phyloP scores from a whole-genome alignment of 2,797 vertebrate species.

The Anisognathus igniventris region DNA sequence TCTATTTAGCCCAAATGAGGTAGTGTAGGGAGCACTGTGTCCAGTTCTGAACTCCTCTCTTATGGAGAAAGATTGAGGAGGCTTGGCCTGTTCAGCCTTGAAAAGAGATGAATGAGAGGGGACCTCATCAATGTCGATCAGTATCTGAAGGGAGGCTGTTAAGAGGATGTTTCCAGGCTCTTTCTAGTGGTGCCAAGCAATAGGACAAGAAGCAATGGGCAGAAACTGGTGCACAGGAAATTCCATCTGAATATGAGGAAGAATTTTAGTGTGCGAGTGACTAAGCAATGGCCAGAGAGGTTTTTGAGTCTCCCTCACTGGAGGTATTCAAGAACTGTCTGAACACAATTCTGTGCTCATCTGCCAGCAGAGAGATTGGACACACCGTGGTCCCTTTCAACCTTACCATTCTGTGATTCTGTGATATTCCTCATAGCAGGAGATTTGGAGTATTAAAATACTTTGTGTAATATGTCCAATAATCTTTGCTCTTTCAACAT shows the following conservation, averaged over 20 bases:
- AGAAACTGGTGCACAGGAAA: not conserved
- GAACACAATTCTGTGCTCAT: not conserved
- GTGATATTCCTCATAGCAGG: not conserved
- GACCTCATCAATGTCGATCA: accelerated
- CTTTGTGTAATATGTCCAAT: not conserved
- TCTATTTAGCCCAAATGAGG: not conserved
- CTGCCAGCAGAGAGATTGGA: not conserved
- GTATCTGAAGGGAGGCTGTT: not conserved
- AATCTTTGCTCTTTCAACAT: not conserved
- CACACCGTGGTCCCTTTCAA: not conserved
- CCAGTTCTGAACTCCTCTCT: not conserved
- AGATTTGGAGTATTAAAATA: not conserved
- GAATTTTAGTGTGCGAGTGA: accelerated
- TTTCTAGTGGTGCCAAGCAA: not conserved
- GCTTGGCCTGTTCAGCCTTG: not conserved
- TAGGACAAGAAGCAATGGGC: not conserved
- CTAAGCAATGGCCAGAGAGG: too few species aligned
- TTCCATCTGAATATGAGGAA: not conserved
- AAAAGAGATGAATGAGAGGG: not conserved
- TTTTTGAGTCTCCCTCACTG: not conserved
- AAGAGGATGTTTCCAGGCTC: not conserved
- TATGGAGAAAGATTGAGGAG: not conserved
- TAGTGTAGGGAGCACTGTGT: not conserved
- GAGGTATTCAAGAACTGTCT: not conserved
- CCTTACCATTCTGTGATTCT: not conserved